Evolutionary conservation across 1,140 invertebrate species (phyloP).

Genomic region (Trinorchestia longiramus): DNA sequence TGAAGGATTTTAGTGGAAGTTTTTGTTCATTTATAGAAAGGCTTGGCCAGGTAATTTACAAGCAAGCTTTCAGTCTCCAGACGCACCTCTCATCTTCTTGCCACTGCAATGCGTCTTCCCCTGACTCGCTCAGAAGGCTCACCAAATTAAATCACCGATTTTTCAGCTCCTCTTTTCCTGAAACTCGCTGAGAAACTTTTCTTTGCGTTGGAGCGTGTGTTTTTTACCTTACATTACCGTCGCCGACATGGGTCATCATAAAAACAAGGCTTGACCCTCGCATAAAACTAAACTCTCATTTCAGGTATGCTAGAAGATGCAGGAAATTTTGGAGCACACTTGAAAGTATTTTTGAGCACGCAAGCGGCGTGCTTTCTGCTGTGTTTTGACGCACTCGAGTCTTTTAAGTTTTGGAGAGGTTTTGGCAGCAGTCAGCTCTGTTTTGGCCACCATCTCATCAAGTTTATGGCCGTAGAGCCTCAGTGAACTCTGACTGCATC

Average conservation of each 20-base stretch:
- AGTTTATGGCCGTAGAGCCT: conserved; percentile 12
- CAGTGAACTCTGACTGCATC: conserved; percentile 9
- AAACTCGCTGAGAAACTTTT: not conserved
- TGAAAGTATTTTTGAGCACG: conserved; percentile 34
- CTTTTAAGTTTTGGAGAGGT: not conserved
- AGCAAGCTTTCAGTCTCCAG: not conserved
- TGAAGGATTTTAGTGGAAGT: not conserved
- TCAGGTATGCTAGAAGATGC: not conserved
- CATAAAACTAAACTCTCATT: conserved; percentile 9
- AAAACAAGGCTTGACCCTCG: not conserved
- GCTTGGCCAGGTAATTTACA: not conserved
- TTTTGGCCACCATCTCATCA: conserved; percentile 31
- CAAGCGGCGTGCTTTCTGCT: not conserved
- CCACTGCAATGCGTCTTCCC: not conserved
- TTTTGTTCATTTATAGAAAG: not conserved
- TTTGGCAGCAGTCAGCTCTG: conserved; percentile 41
- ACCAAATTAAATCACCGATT: not conserved
- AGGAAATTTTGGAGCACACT: not conserved
- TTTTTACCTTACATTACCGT: not conserved
- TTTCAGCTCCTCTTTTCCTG: not conserved
- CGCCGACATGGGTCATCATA: not conserved
- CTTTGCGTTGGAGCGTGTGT: not conserved
- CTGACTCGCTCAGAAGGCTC: not conserved
- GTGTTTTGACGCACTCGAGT: not conserved
- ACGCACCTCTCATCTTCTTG: not conserved